These are phyloP conservation scores for Lathamus discolor DNA, from an alignment of 2,113 vertebrate genomes.

Conservation along the genomic window DNA sequence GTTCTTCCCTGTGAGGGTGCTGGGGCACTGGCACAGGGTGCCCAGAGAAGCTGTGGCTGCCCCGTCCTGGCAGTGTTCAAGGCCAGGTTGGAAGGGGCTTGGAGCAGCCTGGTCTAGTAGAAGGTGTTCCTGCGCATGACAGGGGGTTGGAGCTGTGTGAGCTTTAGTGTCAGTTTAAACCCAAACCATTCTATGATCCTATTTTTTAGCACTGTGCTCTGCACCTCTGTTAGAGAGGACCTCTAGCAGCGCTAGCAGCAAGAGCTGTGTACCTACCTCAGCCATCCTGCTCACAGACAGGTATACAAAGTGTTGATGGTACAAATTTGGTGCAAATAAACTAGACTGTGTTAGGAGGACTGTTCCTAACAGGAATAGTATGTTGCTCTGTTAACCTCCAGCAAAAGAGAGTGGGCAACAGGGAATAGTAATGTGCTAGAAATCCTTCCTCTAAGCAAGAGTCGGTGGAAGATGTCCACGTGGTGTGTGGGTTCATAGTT, in stretches of 20 bases:
- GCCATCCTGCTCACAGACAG: not conserved
- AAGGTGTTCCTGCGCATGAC: not conserved
- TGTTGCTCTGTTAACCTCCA: not conserved
- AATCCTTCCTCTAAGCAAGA: not conserved
- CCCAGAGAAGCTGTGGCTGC: not conserved
- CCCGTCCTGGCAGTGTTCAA: not conserved
- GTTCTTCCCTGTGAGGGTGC: not conserved
- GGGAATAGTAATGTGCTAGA: not conserved
- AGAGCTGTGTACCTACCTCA: not conserved
- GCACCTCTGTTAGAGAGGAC: not conserved
- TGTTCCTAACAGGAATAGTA: not conserved
- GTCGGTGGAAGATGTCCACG: fast-evolving
- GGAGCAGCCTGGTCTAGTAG: not conserved
- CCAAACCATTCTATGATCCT: not conserved
- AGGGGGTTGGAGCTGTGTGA: not conserved
- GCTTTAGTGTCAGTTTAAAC: not conserved
- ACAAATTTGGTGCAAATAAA: not conserved
- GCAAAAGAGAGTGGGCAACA: not conserved
- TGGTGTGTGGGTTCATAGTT: not conserved
- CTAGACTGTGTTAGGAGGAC: not conserved
- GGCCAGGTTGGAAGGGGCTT: not conserved
- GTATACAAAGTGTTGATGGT: not conserved
- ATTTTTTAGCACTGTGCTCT: not conserved
- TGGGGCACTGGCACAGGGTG: not conserved
- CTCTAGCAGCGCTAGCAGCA: fast-evolving